phyloP scores from a whole-genome alignment of 2,888 invertebrate species.

The Drosophila demipolita region DNA sequence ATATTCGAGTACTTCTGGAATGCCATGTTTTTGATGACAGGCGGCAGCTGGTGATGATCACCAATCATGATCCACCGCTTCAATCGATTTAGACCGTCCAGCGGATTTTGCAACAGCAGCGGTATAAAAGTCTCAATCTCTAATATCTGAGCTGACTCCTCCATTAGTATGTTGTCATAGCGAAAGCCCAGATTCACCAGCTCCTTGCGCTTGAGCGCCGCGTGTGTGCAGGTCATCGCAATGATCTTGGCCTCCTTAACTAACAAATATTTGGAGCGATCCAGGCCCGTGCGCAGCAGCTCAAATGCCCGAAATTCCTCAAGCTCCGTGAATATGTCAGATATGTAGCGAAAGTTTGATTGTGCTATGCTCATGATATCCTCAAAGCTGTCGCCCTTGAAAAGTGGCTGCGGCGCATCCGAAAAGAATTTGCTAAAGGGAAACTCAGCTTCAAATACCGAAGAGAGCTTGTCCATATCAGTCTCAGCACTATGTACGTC shows the following conservation, averaged over 20 bases:
- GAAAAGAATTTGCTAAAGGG: constrained; percentile 97
- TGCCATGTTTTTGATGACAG: constrained; percentile 99
- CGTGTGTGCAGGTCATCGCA: constrained; percentile 99
- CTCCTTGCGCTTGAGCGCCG: constrained; percentile 98
- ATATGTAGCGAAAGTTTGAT: constrained; percentile 97
- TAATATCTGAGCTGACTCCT: constrained; percentile 99
- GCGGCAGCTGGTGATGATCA: constrained; percentile 99
- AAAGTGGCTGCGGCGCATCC: constrained; percentile 96
- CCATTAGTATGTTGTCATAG: constrained; percentile 99
- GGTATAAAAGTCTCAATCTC: constrained; percentile 99
- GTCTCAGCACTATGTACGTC: constrained; percentile 46
- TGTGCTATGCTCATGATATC: constrained; percentile 95
- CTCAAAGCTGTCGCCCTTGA: constrained; percentile 90
- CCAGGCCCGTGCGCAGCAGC: constrained; percentile 96
- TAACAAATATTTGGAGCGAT: constrained; percentile 97
- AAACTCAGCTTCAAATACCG: constrained; percentile 91
- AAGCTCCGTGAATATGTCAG: constrained; percentile 97
- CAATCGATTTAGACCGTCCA: constrained; percentile 97
- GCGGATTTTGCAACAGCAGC: constrained; percentile 98
- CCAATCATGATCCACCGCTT: constrained; percentile 99
- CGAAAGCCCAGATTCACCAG: constrained; percentile 97
- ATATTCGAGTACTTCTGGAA: constrained; percentile 99
- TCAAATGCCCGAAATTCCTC: constrained; percentile 99
- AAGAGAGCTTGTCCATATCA: constrained; percentile 61
- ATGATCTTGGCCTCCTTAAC: constrained; percentile 99